A percentile compares a stretch with the other conserved stretches of the same genome.
Conservation (phyloP, 2,113 vertebrate genomes). For the Clarias macrocephalus region DNA sequence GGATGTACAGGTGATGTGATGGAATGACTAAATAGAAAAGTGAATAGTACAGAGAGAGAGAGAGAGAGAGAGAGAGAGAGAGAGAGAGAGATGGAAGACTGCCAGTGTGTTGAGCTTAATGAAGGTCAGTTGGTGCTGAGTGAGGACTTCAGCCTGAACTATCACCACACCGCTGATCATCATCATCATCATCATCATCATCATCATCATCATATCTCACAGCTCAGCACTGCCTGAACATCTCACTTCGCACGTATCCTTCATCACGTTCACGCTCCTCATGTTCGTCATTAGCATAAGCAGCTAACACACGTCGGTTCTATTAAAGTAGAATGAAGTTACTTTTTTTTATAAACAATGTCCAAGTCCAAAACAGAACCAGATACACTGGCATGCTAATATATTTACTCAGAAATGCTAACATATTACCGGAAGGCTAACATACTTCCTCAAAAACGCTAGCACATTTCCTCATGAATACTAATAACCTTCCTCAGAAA, state of each 20-base stretch:
- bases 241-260: not conserved
- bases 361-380: too few relatives aligned
- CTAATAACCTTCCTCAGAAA: too few relatives aligned
- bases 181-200: conserved; percentile 14
- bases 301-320: not conserved
- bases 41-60: not conserved
- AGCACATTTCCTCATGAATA: not conserved
- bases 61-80: not conserved
- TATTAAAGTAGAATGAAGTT: not conserved
- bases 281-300: not conserved
- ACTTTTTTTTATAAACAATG: not conserved
- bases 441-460: not conserved
- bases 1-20: too few relatives aligned
- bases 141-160: conserved; percentile 28
- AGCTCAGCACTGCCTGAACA: not conserved
- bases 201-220: not conserved
- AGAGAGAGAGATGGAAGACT: not conserved
- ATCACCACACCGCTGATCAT: conserved; percentile 23
- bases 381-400: too few relatives aligned
- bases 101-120: conserved; percentile 8
- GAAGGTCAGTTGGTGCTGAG: conserved; percentile 38
- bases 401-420: not conserved
- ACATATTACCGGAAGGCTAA: not conserved
- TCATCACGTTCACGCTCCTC: not conserved
- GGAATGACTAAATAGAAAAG: too few relatives aligned